These are phyloP conservation scores for Camponotus floridanus DNA, from an alignment of 1,140 invertebrate genomes.

Conservation along the genomic window DNA sequence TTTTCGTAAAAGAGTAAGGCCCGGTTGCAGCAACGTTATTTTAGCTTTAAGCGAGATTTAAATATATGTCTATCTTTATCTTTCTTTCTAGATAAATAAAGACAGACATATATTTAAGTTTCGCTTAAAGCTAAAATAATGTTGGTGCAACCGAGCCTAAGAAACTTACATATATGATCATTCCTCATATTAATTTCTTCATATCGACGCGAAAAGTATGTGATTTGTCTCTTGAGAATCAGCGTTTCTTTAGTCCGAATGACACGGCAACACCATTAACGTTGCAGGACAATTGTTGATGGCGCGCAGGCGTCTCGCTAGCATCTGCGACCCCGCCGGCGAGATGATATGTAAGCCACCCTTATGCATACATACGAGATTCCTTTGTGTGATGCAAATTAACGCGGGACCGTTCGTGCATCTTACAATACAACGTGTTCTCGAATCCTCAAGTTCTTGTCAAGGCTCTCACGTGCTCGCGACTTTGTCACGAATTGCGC, in stretches of 20 bases:
- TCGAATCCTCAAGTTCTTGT: background rate
- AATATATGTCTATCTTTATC: too few species aligned
- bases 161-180: background rate
- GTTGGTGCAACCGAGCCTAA: too few species aligned
- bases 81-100: too few species aligned
- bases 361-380: constrained; percentile 42
- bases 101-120: too few species aligned
- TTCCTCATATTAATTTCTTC: background rate
- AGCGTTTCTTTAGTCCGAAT: constrained; percentile 20
- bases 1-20: background rate
- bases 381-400: constrained; percentile 56
- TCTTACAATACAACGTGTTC: background rate
- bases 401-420: constrained; percentile 60
- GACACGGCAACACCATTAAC: constrained; percentile 68
- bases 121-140: too few species aligned
- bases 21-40: too few species aligned
- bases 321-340: constrained; percentile 85
- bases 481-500: background rate
- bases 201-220: background rate
- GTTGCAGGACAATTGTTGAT: constrained; percentile 85
- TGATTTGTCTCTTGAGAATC: background rate
- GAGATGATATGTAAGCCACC: constrained; percentile 86
- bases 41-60: too few species aligned
- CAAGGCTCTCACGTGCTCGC: background rate
- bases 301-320: constrained; percentile 85